Evolutionary conservation across 2,797 vertebrate genomes (phyloP), one percentile per base, ranked within the genome.

Genomic region (Nyctalus aviator): DNA sequence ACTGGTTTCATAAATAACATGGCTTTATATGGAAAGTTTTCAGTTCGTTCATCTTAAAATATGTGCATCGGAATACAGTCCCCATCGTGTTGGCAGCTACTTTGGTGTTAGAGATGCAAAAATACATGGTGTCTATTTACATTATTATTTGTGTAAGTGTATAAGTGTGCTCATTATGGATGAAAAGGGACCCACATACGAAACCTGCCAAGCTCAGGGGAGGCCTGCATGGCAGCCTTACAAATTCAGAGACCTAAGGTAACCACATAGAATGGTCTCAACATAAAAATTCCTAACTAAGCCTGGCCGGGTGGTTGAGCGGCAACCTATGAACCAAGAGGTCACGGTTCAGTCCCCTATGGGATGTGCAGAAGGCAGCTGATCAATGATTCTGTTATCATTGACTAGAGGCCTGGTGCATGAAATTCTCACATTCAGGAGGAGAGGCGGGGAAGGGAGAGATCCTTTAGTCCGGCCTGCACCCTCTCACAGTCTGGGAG

Each of bases 1-100:
- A 78, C 48, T 93, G n/a, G 32, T 93, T 95, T 94, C 76, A 41
- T 90, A 93, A 93, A 78, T 75, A 83, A 69, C 53, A 68, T 32
- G 48, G 35, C 41, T 53, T 53, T 73, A 73, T 73, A 18, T 85
- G 71, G 89, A 92, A 95, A 46, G 4, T 76, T 79, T 94, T 84
- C 91, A 77, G 0, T 92, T 79, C 41, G 23, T 88, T 90, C 84
- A 86, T 35, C 84, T 92, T 88, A 76, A 89, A 84, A 84, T 88
- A 72, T 76, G 25, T 91, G 73, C 25, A 9, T 17, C 71, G 84
- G 50, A 90, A 75, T 82, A 75, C 25, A 82, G 30, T 41, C 37
- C 75, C 50, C 2, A 18, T 93, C 2, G 0, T 48, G 55, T 55
- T 76, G 30, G 21, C 84, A 84, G 46, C 27, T 84, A 46, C 75